phyloP scores from a whole-genome alignment of 2,888 invertebrate species.

The Caenorhabditis becei region DNA sequence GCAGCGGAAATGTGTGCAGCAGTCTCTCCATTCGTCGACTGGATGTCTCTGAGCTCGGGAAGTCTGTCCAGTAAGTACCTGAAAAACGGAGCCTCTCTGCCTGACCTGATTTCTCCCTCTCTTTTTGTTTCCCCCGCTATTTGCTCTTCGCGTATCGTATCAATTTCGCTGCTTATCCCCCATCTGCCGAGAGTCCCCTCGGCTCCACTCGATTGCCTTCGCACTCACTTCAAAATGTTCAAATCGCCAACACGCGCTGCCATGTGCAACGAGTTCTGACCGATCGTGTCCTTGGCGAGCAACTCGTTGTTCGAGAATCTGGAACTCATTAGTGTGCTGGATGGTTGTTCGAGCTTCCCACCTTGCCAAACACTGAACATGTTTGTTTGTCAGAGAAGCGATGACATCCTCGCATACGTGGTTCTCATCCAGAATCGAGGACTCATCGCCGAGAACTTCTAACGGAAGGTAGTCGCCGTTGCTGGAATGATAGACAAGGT shows the following conservation, averaged over 20 bases:
- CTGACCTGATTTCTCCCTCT: slow-evolving; percentile 4
- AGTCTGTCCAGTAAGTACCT: slow-evolving; percentile 70
- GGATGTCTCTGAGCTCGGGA: slow-evolving; percentile 66
- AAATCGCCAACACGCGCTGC: slow-evolving; percentile 70
- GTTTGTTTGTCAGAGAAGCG: slow-evolving; percentile 42
- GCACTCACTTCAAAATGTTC: slow-evolving; percentile 68
- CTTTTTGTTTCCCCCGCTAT: not conserved
- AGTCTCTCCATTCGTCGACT: slow-evolving; percentile 70
- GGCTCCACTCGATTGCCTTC: slow-evolving; percentile 1
- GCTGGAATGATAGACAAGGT: slow-evolving; percentile 42
- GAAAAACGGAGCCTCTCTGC: slow-evolving; percentile 26
- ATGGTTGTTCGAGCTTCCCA: not conserved
- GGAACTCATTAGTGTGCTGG: slow-evolving; percentile 7
- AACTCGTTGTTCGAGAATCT: slow-evolving; percentile 66
- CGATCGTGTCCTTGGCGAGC: slow-evolving; percentile 65
- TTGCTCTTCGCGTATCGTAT: slow-evolving; percentile 42
- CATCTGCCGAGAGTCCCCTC: slow-evolving; percentile 12
- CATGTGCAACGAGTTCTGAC: slow-evolving; percentile 71
- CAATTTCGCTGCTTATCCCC: slow-evolving; percentile 40
- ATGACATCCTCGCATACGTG: slow-evolving; percentile 58
- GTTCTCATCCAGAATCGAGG: slow-evolving; percentile 22
- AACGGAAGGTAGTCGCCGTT: slow-evolving; percentile 58
- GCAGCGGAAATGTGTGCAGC: slow-evolving; percentile 69
- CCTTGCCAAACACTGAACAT: slow-evolving; percentile 58
- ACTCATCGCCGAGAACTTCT: slow-evolving; percentile 46